Percentiles rank a stretch among this genome's conserved stretches.
Conservation (phyloP, 2,797 vertebrate species). For the Fratercula arctica region DNA sequence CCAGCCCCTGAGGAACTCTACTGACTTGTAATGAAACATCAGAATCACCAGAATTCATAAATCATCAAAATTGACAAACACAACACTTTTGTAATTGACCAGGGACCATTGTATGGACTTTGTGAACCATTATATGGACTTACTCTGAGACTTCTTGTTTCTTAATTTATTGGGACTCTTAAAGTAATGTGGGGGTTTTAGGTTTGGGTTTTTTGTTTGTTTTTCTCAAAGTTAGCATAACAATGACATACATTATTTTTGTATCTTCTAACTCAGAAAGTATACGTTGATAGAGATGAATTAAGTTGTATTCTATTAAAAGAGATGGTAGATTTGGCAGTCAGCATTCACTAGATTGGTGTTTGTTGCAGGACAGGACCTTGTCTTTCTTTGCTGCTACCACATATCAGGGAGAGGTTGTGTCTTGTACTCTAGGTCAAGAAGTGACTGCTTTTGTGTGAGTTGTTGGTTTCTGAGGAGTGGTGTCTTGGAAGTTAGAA, state of each 20-base stretch:
- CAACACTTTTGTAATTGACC: background rate
- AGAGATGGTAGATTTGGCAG: background rate
- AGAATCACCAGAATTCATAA: background rate
- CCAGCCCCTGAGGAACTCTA: background rate
- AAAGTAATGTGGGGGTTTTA: background rate
- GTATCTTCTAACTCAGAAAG: background rate
- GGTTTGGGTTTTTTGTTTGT: background rate
- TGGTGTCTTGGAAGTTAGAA: background rate
- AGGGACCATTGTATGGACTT: background rate
- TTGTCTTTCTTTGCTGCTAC: background rate
- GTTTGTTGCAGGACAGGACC: background rate
- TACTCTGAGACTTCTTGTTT: background rate
- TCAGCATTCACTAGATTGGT: too few relatives aligned
- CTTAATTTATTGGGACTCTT: background rate
- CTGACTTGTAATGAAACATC: background rate
- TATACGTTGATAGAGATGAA: fast-evolving
- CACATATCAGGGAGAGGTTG: background rate
- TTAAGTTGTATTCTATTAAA: background rate
- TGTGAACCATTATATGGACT: background rate
- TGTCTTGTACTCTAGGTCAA: background rate
- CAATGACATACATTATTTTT: background rate
- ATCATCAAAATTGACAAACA: background rate
- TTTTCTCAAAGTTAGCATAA: background rate
- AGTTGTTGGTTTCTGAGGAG: background rate
- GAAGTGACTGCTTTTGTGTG: background rate